Percentiles rank a stretch among this genome's conserved stretches.
Evolutionary conservation across 2,888 invertebrate species (phyloP).

Genomic region (Diarsia dahlii): DNA sequence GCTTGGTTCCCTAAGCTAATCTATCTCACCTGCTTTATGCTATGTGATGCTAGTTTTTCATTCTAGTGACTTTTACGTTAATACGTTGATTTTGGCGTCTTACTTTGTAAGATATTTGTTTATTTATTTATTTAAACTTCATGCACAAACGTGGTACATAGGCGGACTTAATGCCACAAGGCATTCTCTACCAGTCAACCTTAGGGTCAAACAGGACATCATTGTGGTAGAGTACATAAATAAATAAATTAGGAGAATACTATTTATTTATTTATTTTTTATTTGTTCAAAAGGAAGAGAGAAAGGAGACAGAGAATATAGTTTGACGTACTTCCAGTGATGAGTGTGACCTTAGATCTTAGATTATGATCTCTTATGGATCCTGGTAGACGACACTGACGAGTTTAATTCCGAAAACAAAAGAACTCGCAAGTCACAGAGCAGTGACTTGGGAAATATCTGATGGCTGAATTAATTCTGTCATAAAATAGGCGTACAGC

Average conservation of each 20-base stretch:
- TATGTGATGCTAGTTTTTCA: conserved; percentile 20
- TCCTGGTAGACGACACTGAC: background rate
- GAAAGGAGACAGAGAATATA: background rate
- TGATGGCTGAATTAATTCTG: background rate
- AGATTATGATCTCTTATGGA: background rate
- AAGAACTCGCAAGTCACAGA: too few species aligned
- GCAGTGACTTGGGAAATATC: background rate
- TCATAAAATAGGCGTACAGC: background rate
- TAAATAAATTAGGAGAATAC: too few species aligned
- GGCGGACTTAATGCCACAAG: too few species aligned
- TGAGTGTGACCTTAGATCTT: background rate
- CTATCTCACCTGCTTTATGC: conserved; percentile 1
- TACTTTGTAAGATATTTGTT: background rate
- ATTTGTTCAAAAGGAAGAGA: background rate
- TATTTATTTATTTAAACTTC: too few species aligned
- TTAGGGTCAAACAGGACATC: too few species aligned
- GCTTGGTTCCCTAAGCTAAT: background rate
- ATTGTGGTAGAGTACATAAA: too few species aligned
- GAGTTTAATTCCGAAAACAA: background rate
- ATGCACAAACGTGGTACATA: too few species aligned
- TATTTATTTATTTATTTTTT: too few species aligned
- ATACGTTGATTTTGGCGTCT: background rate
- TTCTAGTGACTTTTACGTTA: background rate
- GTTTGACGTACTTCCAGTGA: background rate
- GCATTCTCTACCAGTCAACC: too few species aligned